Conservation (phyloP, 2,888 invertebrate species). For the Tyria jacobaeae region DNA sequence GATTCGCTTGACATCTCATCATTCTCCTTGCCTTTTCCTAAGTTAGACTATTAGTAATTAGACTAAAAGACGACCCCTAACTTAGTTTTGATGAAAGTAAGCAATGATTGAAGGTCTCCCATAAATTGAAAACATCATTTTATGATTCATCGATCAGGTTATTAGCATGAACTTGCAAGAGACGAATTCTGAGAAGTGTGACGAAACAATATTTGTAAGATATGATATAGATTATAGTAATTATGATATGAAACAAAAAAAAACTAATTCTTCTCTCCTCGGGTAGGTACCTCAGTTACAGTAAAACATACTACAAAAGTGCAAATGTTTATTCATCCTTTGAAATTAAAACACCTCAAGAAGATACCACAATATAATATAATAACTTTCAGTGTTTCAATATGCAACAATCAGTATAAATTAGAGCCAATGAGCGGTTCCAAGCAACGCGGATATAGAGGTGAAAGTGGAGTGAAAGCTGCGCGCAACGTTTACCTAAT, state of each 20-base stretch:
- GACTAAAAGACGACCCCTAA: too few species aligned
- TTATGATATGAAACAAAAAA: neutral
- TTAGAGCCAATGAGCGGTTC: slow-evolving; percentile 56
- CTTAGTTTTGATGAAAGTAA: neutral
- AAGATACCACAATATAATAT: slow-evolving; percentile 22
- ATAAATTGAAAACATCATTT: slow-evolving; percentile 9
- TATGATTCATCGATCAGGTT: slow-evolving; percentile 31
- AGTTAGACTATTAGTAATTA: too few species aligned
- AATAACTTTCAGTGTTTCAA: slow-evolving; percentile 43
- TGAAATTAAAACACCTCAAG: slow-evolving; percentile 11
- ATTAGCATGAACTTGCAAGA: slow-evolving; percentile 13
- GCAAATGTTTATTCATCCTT: neutral
- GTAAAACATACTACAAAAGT: neutral
- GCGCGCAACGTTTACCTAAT: slow-evolving; percentile 84
- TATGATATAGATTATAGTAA: too few species aligned
- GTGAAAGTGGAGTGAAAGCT: slow-evolving; percentile 85
- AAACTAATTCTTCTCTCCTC: neutral
- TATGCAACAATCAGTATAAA: slow-evolving; percentile 54
- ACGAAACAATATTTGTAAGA: slow-evolving; percentile 4
- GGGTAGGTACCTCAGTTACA: neutral
- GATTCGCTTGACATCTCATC: too few species aligned
- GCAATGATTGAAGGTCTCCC: neutral
- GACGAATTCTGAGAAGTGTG: slow-evolving; percentile 19
- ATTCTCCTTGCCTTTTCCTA: too few species aligned
- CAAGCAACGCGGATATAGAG: slow-evolving; percentile 78